These are phyloP conservation scores for Petrolisthes manimaculis DNA, from an alignment of 2,888 invertebrate species.

Conservation along the genomic window DNA sequence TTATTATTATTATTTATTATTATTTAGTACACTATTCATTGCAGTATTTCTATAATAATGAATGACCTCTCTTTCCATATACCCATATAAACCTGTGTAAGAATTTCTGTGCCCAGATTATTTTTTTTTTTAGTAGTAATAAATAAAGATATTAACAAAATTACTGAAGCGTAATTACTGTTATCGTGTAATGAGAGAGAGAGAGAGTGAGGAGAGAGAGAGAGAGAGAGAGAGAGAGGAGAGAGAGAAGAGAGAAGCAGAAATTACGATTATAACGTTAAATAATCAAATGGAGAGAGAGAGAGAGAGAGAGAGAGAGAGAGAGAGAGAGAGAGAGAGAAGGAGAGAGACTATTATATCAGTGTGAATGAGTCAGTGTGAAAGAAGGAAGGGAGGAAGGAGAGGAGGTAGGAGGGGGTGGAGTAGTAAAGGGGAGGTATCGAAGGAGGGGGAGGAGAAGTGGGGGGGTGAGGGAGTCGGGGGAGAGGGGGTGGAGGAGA, in stretches of 20 bases:
- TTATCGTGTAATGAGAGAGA: not conserved
- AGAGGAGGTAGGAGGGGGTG: not conserved
- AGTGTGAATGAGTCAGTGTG: not conserved
- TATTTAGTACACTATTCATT: too few species aligned
- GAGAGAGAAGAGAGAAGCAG: not conserved
- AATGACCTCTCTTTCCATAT: not conserved
- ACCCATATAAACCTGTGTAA: not conserved
- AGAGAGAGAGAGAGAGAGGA: not conserved
- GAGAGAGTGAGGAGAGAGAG: not conserved
- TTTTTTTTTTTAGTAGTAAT: not conserved
- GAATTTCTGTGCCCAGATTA: not conserved
- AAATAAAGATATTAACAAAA: not conserved
- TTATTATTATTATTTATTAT: too few species aligned
- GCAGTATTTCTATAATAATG: too few species aligned
- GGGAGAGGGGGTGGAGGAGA: not conserved
- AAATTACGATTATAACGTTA: not conserved
- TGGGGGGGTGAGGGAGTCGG: not conserved
- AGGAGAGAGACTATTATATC: not conserved
- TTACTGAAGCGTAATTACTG: not conserved
- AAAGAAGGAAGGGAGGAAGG: too few species aligned
- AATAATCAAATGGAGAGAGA: not conserved
- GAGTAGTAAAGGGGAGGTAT: not conserved
- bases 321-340: constrained; percentile 8
- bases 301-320: not conserved
- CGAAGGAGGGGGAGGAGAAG: not conserved